phyloP scores from a whole-genome alignment of 2,888 invertebrate genomes.

The Limnephilus lunatus region DNA sequence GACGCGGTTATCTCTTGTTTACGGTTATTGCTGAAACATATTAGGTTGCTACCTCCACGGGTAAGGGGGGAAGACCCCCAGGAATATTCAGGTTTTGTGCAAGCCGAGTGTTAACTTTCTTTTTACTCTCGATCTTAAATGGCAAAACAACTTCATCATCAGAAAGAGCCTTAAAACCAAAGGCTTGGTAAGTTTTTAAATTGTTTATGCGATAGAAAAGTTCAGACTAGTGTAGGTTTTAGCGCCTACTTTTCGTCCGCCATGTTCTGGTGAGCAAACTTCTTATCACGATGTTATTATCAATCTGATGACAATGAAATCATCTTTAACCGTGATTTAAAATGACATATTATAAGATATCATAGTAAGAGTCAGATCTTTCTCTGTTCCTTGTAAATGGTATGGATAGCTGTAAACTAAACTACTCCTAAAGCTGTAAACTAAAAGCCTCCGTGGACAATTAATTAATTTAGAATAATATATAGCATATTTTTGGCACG shows the following conservation, averaged over 20 bases:
- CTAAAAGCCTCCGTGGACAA: too few relatives aligned
- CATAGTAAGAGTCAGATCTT: neutral
- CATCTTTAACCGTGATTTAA: neutral
- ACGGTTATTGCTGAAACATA: slow-evolving; percentile 64
- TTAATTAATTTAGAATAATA: too few relatives aligned
- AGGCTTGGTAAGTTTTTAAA: neutral
- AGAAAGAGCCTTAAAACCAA: neutral
- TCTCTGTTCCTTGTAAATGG: neutral
- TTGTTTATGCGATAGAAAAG: neutral
- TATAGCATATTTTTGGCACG: too few relatives aligned
- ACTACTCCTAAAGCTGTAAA: too few relatives aligned
- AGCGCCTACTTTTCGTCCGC: neutral
- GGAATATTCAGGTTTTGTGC: slow-evolving; percentile 28
- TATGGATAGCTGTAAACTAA: neutral
- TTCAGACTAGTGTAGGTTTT: neutral
- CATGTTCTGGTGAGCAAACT: neutral
- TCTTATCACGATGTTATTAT: too few relatives aligned
- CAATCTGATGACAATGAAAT: neutral
- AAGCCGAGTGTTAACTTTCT: neutral
- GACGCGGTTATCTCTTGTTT: slow-evolving; percentile 65
- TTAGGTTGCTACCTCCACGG: slow-evolving; percentile 43
- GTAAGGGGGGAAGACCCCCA: slow-evolving; percentile 13
- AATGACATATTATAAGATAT: too few relatives aligned
- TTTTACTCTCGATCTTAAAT: neutral
- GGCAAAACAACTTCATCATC: neutral